phyloP scores from a whole-genome alignment of 2,888 invertebrate species.

The Ethmia dodecea region DNA sequence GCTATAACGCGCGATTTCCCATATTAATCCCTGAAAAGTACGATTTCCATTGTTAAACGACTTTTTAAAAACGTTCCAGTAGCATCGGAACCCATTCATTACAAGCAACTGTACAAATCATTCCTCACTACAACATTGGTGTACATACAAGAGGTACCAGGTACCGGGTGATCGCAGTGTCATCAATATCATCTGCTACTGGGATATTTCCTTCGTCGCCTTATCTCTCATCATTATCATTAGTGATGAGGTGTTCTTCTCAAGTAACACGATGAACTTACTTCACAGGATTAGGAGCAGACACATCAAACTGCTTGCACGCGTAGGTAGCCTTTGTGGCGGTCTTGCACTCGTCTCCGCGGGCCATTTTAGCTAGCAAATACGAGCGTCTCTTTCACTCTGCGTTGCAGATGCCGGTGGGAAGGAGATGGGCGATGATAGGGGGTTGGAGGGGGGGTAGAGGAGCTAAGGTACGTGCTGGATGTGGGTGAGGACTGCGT shows the following conservation, averaged over 20 bases:
- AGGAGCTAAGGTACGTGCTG: constrained; percentile 89
- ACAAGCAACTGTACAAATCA: no score
- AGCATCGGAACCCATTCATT: no score
- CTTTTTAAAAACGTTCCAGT: no score
- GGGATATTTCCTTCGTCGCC: not conserved
- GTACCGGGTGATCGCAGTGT: no score
- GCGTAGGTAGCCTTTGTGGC: constrained; percentile 59
- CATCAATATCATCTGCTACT: not conserved
- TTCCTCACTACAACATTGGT: no score
- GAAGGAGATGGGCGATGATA: constrained; percentile 42
- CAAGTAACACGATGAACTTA: constrained; percentile 31
- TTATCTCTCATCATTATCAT: not conserved
- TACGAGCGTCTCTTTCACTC: constrained; percentile 40
- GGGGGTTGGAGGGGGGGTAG: constrained; percentile 13
- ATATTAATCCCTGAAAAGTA: no score
- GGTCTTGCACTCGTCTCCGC: constrained; percentile 71
- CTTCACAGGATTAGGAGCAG: constrained; percentile 57
- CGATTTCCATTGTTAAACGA: no score
- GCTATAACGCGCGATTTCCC: no score
- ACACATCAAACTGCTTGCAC: constrained; percentile 58
- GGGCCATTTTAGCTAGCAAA: constrained; percentile 57
- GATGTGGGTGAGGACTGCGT: constrained; percentile 88
- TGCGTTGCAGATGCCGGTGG: constrained; percentile 42
- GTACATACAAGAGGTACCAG: no score
- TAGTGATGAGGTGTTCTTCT: not conserved